A percentile compares a stretch with the other conserved stretches of the same genome.
Conservation (phyloP, 1,140 invertebrate species). For the Drosophila jambulina region DNA sequence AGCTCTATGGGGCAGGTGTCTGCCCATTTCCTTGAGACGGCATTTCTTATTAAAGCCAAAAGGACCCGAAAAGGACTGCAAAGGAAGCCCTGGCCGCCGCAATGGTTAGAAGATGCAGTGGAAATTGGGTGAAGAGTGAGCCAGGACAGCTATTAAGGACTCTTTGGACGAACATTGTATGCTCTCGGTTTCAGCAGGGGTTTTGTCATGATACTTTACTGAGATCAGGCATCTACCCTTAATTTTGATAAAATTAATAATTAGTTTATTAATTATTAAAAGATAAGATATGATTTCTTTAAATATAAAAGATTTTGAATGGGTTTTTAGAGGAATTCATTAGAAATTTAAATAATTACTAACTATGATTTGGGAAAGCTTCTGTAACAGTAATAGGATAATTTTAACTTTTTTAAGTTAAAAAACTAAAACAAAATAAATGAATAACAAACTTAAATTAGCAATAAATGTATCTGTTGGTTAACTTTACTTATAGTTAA, state of each 20-base stretch:
- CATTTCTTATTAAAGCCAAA: conserved; percentile 68
- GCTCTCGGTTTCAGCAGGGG: not conserved
- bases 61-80: conserved; percentile 16
- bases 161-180: not conserved
- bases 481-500: too few relatives aligned
- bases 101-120: conserved; percentile 42
- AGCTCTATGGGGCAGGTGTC: conserved; percentile 45
- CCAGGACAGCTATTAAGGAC: not conserved
- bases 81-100: conserved; percentile 31
- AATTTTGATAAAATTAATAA: too few relatives aligned
- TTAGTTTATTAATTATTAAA: not conserved
- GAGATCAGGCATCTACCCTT: too few relatives aligned
- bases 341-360: too few relatives aligned
- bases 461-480: too few relatives aligned
- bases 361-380: too few relatives aligned
- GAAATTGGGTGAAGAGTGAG: conserved; percentile 42
- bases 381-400: too few relatives aligned
- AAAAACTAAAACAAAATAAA: too few relatives aligned
- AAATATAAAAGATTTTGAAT: too few relatives aligned
- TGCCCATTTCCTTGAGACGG: conserved; percentile 44
- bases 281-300: not conserved
- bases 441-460: too few relatives aligned
- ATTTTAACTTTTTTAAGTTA: too few relatives aligned
- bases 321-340: too few relatives aligned
- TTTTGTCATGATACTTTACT: not conserved